Conservation (phyloP, 2,888 invertebrate genomes). For the Acleris emargana region DNA sequence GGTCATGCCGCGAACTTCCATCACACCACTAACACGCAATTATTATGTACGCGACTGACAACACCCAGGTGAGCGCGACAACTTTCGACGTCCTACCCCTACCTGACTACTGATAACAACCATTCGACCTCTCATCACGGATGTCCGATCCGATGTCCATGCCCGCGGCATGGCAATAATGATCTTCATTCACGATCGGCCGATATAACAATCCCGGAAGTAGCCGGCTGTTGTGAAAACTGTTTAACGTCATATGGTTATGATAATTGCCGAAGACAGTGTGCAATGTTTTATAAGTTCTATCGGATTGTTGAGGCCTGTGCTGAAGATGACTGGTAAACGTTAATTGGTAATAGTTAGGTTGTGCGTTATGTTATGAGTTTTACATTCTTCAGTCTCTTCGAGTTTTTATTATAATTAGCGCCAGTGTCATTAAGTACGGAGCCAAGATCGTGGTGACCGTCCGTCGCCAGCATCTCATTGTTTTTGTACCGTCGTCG, state of each 20-base stretch:
- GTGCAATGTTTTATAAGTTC: conserved; percentile 50
- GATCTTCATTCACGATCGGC: conserved; percentile 72
- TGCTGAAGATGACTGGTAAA: conserved; percentile 22
- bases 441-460: conserved; percentile 43
- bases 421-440: conserved; percentile 42
- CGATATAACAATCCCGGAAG: conserved; percentile 80
- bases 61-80: conserved; percentile 79
- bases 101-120: conserved; percentile 42
- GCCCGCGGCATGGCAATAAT: conserved; percentile 54
- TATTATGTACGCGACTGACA: conserved; percentile 81
- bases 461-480: conserved; percentile 37
- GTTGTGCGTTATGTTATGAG: conserved; percentile 13
- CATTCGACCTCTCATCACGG: conserved; percentile 47
- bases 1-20: conserved; percentile 67
- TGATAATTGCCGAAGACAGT: conserved; percentile 74
- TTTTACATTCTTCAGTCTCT: conserved; percentile 25
- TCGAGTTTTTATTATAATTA: conserved; percentile 32
- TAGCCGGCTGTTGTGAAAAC: conserved; percentile 70
- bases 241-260: conserved; percentile 72
- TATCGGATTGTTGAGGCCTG: conserved; percentile 40
- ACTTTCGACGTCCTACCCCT: conserved; percentile 47
- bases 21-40: conserved; percentile 60
- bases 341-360: conserved; percentile 26
- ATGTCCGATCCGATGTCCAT: conserved; percentile 49
- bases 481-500: conserved; percentile 37